Base-by-base conservation (phyloP, 2,888 invertebrate species). In the Drosophila mimetica region DNA sequence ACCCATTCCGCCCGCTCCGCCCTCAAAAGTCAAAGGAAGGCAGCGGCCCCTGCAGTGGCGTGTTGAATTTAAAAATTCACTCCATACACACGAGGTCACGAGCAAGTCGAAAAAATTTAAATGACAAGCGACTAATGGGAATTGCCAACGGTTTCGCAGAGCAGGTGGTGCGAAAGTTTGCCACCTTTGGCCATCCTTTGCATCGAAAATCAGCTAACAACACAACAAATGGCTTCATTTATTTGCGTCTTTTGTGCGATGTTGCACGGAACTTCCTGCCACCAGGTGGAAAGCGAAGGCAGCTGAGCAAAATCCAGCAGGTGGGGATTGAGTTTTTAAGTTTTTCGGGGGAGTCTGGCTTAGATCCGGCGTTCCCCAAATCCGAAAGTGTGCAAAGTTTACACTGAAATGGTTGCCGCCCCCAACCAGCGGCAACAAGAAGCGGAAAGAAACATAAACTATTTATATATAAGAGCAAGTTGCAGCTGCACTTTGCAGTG, bases 111-210 rank as follows among this genome's bases (percentile, higher is more conserved):
- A 69, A 71, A 87, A 85, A 86, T 86, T 86, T 88, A 88, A 86
- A 86, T 88, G 85, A 86, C 85, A 86, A 88, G 87, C 79, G 85
- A 87, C 89, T 86, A 86, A 86, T 86, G 89, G 89, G 89, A 87
- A 88, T 87, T 85, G 87, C 85, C 75, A 85, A 76, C 79, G 82
- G 85, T 85, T 85, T 85, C 60, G 74, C 74, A 73, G 70, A 69
- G 79, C 77, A 46, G 65, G 70, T 75, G 74, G 55, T 46, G 51
- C 44, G 51, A 82, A 87, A 81, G 54, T 87, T 87, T 71, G 58
- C 61, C 71, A 65, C 67, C 66, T 77, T 13, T 57, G 41, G 54
- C 63, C 59, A 79, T 50, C 79, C 67, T 79, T 75, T 81, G 74
- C 88, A 76, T 75, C 85, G 79, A 76, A 75, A 88, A 81, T 86